Percentiles rank a stretch among this genome's conserved stretches.
Conservation (phyloP, 2,113 vertebrate species). For the Aepyceros melampus region DNA sequence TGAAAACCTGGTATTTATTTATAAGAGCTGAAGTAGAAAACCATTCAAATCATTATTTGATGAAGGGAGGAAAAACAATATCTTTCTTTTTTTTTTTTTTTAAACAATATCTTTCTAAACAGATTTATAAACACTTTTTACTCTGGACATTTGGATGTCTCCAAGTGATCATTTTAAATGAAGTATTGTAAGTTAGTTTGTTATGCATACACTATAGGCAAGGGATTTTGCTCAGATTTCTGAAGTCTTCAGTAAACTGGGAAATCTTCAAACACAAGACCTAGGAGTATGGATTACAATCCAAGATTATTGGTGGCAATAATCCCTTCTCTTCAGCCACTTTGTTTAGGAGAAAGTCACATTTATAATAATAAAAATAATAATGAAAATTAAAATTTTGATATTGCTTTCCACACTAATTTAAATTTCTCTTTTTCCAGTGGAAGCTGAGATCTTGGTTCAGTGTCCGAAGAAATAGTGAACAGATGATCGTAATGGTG, state of each 20-base stretch:
- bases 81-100: no score
- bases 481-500: neutral
- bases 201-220: neutral
- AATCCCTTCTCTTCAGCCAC: neutral
- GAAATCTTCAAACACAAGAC: neutral
- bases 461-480: neutral
- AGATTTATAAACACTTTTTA: neutral
- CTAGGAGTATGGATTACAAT: neutral
- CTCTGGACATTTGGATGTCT: neutral
- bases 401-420: neutral
- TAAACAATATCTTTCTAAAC: neutral
- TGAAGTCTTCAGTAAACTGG: neutral
- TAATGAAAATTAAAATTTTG: neutral
- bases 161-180: neutral
- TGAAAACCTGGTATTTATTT: neutral
- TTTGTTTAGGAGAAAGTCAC: neutral
- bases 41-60: neutral
- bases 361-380: neutral
- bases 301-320: neutral
- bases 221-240: neutral
- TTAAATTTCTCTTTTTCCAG: neutral
- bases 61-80: neutral
- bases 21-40: neutral
- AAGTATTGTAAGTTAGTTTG: neutral
- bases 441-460: neutral